phyloP scores from a whole-genome alignment of 2,797 vertebrate species.

The Chelonia mydas region DNA sequence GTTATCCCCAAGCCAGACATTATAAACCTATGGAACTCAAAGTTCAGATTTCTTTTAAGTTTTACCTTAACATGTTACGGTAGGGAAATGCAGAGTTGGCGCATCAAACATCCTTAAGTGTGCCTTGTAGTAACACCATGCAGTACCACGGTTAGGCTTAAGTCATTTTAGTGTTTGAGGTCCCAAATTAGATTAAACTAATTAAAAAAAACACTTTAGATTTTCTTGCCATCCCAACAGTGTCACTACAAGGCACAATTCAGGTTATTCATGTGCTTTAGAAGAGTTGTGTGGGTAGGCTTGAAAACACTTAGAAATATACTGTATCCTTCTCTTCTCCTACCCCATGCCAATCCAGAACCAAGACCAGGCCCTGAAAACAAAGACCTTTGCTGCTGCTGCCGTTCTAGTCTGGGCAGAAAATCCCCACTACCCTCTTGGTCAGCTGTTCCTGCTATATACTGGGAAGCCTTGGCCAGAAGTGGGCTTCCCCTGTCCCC shows the following conservation, averaged over 20 bases:
- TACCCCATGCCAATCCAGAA: background rate
- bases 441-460: background rate
- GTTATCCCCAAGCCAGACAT: background rate
- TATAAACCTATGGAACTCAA: background rate
- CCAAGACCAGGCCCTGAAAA: background rate
- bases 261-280: background rate
- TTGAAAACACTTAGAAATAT: background rate
- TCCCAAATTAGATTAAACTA: background rate
- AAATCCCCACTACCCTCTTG: background rate
- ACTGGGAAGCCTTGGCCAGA: background rate
- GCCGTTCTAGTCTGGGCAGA: background rate
- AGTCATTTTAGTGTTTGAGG: background rate
- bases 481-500: background rate
- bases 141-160: background rate
- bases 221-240: background rate
- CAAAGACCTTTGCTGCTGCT: background rate
- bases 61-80: background rate
- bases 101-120: background rate
- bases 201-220: background rate
- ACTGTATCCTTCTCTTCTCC: background rate
- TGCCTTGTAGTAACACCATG: background rate
- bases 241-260: background rate
- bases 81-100: background rate
- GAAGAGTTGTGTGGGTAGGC: no score
- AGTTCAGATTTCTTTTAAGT: background rate